These are phyloP conservation scores for Rhopilema esculentum DNA, from an alignment of 30 jellyfish, hydroid and myxozoan genomes.

Conservation along the genomic window DNA sequence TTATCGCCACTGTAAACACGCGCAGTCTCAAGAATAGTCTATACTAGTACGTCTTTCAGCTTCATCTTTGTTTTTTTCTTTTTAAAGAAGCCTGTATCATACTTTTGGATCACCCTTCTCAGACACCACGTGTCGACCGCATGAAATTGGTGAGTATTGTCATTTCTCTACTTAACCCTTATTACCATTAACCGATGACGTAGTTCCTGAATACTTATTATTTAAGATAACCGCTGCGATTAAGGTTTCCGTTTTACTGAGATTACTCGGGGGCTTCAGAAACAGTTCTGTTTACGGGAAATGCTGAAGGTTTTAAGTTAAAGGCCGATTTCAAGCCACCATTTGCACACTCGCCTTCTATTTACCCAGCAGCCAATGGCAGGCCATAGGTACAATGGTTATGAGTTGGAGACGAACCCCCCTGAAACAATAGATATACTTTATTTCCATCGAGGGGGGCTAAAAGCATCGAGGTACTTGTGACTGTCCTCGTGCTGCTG, in stretches of 20 bases:
- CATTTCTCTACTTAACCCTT: not conserved
- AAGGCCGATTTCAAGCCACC: no score
- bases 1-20: no score
- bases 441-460: no score
- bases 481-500: no score
- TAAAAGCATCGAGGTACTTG: no score
- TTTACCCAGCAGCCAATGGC: no score
- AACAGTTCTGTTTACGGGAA: not conserved
- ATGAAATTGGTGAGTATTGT: conserved; percentile 87
- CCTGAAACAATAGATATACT: no score
- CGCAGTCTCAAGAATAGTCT: no score
- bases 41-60: not conserved
- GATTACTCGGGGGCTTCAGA: not conserved
- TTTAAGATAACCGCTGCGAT: not conserved
- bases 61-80: not conserved
- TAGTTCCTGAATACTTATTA: not conserved
- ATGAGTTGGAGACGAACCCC: no score
- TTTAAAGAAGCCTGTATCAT: conserved; percentile 89
- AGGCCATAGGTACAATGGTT: no score
- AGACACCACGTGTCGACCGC: conserved; percentile 98
- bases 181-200: not conserved
- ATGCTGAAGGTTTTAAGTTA: no score
- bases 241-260: not conserved
- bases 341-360: no score
- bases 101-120: conserved; percentile 98